Evolutionary conservation across 2,113 vertebrate species (phyloP).

Genomic region (Numenius arquata): DNA sequence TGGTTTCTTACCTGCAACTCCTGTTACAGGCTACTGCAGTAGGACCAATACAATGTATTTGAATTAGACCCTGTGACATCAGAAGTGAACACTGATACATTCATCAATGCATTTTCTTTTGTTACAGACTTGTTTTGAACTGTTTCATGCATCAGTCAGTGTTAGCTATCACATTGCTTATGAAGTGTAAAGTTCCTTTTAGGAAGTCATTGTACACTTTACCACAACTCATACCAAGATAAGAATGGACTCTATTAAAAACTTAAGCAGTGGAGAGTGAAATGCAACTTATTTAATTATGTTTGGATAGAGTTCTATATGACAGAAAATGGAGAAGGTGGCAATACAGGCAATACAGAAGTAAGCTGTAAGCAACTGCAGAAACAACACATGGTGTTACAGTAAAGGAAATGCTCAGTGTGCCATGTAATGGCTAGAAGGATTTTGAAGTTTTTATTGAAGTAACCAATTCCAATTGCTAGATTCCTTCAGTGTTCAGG

Average conservation of each 20-base stretch:
- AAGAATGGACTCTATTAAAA: neutral
- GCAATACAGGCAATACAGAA: neutral
- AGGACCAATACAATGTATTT: neutral
- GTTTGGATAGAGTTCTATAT: neutral
- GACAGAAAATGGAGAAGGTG: neutral
- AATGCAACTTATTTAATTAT: neutral
- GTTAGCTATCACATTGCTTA: neutral
- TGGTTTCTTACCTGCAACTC: neutral
- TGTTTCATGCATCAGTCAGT: neutral
- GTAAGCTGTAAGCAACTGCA: neutral
- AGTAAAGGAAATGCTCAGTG: neutral
- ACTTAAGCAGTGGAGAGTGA: neutral
- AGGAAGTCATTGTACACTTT: neutral
- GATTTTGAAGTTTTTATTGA: neutral
- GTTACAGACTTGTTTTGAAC: neutral
- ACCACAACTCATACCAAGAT: neutral
- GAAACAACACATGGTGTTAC: fast-evolving
- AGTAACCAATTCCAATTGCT: neutral
- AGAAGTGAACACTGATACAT: neutral
- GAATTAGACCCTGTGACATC: neutral
- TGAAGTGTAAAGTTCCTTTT: neutral
- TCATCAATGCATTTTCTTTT: neutral
- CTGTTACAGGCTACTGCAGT: neutral
- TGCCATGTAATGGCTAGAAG: neutral
- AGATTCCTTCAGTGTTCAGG: neutral